Conservation (phyloP, 2,113 vertebrate species). For the Bothrops jararaca region DNA sequence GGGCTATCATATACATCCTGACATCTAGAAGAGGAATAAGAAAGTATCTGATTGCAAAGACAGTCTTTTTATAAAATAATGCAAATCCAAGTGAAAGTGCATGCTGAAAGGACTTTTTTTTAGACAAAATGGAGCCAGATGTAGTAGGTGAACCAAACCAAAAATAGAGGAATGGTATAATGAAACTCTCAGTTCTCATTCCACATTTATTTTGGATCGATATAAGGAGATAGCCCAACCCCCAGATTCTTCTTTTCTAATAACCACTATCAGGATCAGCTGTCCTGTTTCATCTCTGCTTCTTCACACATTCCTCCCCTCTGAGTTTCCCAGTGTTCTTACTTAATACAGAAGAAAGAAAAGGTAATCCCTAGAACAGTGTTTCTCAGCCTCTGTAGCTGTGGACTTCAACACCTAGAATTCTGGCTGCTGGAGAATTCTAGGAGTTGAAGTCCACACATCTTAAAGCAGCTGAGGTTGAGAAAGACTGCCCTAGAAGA, state of each 20-base stretch:
- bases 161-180: not conserved
- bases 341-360: not conserved
- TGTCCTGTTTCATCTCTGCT: not conserved
- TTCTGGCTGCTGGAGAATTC: not conserved
- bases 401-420: not conserved
- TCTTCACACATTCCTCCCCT: not conserved
- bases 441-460: not conserved
- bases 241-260: not conserved
- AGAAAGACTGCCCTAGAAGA: not conserved
- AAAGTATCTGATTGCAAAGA: not conserved
- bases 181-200: not conserved
- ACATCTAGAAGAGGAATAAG: not conserved
- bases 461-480: not conserved
- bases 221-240: not conserved
- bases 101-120: not conserved
- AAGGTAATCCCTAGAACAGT: not conserved
- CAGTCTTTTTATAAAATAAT: not conserved
- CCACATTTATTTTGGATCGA: not conserved
- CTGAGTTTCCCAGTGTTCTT: not conserved
- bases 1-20: not conserved
- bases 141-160: too few relatives aligned
- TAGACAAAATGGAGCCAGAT: not conserved
- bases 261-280: not conserved
- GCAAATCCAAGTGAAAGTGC: not conserved
- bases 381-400: not conserved